Percentiles rank a stretch among this genome's conserved stretches.
Conservation (phyloP, 2,113 vertebrate genomes). For the Oceanodroma tethys region DNA sequence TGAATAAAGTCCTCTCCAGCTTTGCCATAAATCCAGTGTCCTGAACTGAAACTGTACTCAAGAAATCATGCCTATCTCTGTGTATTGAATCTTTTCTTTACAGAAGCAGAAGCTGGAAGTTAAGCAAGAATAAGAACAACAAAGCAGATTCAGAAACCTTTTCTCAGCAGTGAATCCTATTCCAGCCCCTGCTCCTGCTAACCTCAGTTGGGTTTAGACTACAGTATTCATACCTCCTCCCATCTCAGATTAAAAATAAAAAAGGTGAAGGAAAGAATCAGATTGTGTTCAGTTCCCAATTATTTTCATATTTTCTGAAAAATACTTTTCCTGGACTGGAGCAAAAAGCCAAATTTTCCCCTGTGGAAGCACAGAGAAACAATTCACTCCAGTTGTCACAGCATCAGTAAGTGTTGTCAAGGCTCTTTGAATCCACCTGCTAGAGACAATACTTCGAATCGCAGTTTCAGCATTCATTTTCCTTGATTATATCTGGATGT, state of each 20-base stretch:
- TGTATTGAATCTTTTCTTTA: background rate
- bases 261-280: background rate
- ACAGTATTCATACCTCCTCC: background rate
- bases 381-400: background rate
- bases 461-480: background rate
- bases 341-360: background rate
- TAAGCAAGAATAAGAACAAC: background rate
- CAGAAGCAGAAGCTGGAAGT: background rate
- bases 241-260: background rate
- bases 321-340: background rate
- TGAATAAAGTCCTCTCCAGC: background rate
- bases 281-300: background rate
- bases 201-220: background rate
- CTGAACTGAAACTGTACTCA: background rate
- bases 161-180: background rate
- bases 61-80: background rate
- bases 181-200: background rate
- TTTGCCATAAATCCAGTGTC: background rate
- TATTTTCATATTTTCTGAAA: background rate
- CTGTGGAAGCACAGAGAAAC: background rate
- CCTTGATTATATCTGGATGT: background rate
- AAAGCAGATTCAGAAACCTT: background rate
- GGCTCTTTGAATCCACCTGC: background rate
- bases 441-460: background rate
- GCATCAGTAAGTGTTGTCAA: background rate